These are phyloP conservation scores for Ceyx erithaca DNA, from an alignment of 2,797 vertebrate species.

Conservation along the genomic window DNA sequence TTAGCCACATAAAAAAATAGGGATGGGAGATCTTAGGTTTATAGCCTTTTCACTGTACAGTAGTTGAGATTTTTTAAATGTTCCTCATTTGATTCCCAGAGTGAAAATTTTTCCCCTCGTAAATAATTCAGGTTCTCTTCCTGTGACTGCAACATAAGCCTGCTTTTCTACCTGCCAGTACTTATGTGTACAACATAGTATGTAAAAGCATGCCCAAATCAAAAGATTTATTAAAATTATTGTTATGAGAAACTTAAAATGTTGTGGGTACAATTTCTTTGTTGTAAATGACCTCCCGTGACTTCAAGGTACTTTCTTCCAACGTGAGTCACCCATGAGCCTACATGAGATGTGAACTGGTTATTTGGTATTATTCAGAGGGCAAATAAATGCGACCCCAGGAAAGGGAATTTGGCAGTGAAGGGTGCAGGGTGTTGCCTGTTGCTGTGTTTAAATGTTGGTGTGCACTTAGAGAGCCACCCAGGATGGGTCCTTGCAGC, in stretches of 20 bases:
- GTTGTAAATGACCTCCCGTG: not conserved
- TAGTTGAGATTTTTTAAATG: slow-evolving; percentile 10
- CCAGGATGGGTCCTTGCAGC: fast-evolving
- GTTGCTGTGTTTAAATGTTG: not conserved
- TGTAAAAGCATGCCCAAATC: slow-evolving; percentile 42
- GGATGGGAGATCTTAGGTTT: not conserved
- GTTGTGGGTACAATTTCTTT: not conserved
- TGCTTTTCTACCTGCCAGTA: slow-evolving; percentile 22
- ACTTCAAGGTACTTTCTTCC: not conserved
- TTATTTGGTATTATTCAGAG: not conserved
- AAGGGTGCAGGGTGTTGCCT: not conserved
- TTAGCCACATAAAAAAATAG: slow-evolving; percentile 18
- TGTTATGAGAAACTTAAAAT: slow-evolving; percentile 9
- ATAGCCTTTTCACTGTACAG: not conserved
- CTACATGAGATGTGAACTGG: not conserved
- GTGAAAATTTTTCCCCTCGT: slow-evolving; percentile 1
- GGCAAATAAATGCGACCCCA: fast-evolving
- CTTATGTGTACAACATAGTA: not conserved
- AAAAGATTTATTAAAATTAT: slow-evolving; percentile 33
- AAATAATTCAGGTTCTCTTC: slow-evolving; percentile 54
- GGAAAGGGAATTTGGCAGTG: not conserved
- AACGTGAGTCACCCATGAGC: not conserved
- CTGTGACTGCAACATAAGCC: slow-evolving; percentile 4
- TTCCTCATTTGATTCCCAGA: slow-evolving; percentile 48
- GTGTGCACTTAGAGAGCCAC: fast-evolving